phyloP scores from a whole-genome alignment of 2,113 vertebrate genomes.

The Phylloscopus trochilus region DNA sequence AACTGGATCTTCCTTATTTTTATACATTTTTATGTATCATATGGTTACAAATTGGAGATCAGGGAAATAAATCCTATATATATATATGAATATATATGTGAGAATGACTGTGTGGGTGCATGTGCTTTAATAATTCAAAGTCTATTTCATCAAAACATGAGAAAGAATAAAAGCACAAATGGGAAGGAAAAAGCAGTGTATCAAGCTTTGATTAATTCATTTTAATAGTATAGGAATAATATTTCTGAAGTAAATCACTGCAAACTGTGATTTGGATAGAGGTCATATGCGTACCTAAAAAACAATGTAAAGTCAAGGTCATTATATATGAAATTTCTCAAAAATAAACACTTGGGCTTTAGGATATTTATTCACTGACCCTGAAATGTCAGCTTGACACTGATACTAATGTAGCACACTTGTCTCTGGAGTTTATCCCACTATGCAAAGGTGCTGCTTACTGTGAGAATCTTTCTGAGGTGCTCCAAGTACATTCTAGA shows the following conservation, averaged over 20 bases:
- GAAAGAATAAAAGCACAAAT: conserved; percentile 6
- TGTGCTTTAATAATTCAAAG: conserved; percentile 19
- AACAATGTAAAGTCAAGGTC: conserved; percentile 50
- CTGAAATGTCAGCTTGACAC: conserved; percentile 69
- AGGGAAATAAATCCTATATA: background rate
- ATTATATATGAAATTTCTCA: conserved; percentile 43
- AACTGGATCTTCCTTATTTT: background rate
- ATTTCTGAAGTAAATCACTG: conserved; percentile 17
- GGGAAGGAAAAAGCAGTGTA: background rate
- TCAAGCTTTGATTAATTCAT: conserved; percentile 23
- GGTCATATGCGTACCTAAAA: conserved; percentile 5
- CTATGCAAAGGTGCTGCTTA: conserved; percentile 15
- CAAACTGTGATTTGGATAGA: conserved; percentile 11
- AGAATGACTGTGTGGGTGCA: background rate
- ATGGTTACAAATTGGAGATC: background rate
- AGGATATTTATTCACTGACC: conserved; percentile 69
- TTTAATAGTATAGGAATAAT: background rate
- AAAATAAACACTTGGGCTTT: conserved; percentile 66
- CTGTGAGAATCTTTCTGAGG: conserved; percentile 38
- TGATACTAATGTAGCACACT: conserved; percentile 54
- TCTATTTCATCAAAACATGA: background rate
- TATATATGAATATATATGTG: background rate
- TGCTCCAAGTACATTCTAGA: conserved; percentile 21
- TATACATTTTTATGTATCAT: background rate
- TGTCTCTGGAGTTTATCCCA: conserved; percentile 44